Evolutionary conservation across 1,140 invertebrate genomes (phyloP).

Genomic region (Cyclina sinensis): DNA sequence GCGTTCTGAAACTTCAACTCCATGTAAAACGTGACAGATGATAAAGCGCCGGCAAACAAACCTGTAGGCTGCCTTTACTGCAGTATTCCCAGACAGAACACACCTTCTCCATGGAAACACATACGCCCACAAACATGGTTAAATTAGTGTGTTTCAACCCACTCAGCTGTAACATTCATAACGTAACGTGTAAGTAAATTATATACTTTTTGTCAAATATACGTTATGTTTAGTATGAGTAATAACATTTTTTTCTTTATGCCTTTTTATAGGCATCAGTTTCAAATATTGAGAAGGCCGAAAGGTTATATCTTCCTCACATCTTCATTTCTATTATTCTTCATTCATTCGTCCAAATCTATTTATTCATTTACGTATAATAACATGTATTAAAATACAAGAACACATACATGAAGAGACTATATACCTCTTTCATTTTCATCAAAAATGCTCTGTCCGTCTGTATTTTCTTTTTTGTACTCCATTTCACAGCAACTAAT

Average conservation of each 20-base stretch:
- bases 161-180: slow-evolving; percentile 90
- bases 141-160: slow-evolving; percentile 97
- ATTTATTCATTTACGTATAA: neutral
- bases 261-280: no score
- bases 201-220: no score
- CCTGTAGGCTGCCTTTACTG: slow-evolving; percentile 95
- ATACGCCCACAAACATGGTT: slow-evolving; percentile 96
- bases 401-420: neutral
- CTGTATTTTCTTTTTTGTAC: slow-evolving; percentile 76
- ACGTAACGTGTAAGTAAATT: no score
- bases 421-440: slow-evolving; percentile 73
- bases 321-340: no score
- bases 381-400: neutral
- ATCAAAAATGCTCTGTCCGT: slow-evolving; percentile 76
- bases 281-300: no score
- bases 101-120: slow-evolving; percentile 90
- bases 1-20: no score
- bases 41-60: no score
- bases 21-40: no score
- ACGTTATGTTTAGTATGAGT: no score
- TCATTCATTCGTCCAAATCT: no score
- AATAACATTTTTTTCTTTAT: no score
- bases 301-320: no score
- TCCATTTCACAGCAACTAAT: slow-evolving; percentile 75
- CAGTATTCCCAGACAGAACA: slow-evolving; percentile 97